phyloP scores from a whole-genome alignment of 1,140 invertebrate genomes.

The Metopolophium dirhodum region DNA sequence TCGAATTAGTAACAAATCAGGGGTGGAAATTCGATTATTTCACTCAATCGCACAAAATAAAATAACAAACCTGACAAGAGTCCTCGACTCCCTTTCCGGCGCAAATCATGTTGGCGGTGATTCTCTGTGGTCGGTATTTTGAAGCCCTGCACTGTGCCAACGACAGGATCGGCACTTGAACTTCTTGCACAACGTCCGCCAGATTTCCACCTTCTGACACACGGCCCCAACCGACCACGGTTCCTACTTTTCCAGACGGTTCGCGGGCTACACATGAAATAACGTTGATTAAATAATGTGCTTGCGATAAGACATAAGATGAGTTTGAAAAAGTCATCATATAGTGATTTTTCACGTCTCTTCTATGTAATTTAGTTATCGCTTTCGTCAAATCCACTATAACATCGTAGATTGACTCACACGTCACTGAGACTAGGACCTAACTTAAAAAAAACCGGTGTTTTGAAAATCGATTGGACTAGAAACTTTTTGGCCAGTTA shows the following conservation, averaged over 20 bases:
- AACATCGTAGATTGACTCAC: too few species aligned
- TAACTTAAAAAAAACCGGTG: too few species aligned
- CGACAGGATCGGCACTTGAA: slow-evolving; percentile 82
- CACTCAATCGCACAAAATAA: background rate
- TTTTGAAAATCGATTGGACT: too few species aligned
- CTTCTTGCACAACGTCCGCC: slow-evolving; percentile 81
- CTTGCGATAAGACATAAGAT: background rate
- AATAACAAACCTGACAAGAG: slow-evolving; percentile 72
- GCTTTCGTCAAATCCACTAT: background rate
- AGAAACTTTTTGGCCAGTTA: background rate
- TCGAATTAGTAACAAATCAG: background rate
- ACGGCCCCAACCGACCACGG: slow-evolving; percentile 84
- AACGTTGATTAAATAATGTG: background rate
- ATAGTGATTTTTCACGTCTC: background rate
- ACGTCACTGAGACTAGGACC: background rate
- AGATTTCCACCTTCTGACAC: slow-evolving; percentile 80
- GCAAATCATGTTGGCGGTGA: slow-evolving; percentile 81
- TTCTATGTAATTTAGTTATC: background rate
- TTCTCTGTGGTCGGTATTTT: slow-evolving; percentile 80
- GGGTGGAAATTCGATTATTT: background rate
- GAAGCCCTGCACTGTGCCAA: slow-evolving; percentile 78
- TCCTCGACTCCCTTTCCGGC: slow-evolving; percentile 79
- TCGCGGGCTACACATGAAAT: slow-evolving; percentile 67
- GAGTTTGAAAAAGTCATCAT: background rate
- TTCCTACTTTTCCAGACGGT: slow-evolving; percentile 76